These are phyloP conservation scores for Carcharodon carcharias DNA, from an alignment of 2,797 vertebrate genomes.

Conservation along the genomic window DNA sequence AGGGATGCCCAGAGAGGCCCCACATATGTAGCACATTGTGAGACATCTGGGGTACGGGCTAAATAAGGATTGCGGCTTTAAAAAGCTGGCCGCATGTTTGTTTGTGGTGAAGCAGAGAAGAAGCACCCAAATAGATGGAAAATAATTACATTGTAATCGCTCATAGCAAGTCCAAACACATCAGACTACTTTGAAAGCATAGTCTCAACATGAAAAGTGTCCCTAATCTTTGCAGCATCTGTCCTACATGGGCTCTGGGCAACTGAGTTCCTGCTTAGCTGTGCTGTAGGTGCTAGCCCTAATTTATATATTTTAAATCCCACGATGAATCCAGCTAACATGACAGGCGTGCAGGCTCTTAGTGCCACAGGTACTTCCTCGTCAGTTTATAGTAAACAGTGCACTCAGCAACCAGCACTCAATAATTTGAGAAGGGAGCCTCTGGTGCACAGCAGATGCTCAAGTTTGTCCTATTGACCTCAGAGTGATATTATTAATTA, in stretches of 20 bases:
- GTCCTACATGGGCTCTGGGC: neutral
- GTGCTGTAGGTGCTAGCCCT: neutral
- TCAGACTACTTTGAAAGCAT: neutral
- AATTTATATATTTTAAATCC: neutral
- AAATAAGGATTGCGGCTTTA: neutral
- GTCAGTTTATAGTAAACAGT: neutral
- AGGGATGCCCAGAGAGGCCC: conserved; percentile 1
- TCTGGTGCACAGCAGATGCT: neutral
- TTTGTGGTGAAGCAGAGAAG: neutral
- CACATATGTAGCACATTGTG: neutral
- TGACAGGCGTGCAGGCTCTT: neutral
- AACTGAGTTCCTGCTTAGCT: neutral
- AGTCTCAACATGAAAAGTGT: neutral
- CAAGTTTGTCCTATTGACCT: neutral
- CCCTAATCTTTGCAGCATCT: neutral
- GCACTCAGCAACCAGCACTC: neutral
- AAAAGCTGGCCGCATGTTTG: neutral
- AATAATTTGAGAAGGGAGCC: too few species aligned
- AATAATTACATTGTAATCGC: neutral
- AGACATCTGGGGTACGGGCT: neutral
- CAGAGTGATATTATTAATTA: neutral
- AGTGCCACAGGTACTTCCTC: neutral
- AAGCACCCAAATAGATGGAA: neutral
- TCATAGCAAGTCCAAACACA: neutral
- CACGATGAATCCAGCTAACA: neutral